Evolutionary conservation across 1,140 invertebrate species (phyloP).

Genomic region (Geopemphigus sp.): DNA sequence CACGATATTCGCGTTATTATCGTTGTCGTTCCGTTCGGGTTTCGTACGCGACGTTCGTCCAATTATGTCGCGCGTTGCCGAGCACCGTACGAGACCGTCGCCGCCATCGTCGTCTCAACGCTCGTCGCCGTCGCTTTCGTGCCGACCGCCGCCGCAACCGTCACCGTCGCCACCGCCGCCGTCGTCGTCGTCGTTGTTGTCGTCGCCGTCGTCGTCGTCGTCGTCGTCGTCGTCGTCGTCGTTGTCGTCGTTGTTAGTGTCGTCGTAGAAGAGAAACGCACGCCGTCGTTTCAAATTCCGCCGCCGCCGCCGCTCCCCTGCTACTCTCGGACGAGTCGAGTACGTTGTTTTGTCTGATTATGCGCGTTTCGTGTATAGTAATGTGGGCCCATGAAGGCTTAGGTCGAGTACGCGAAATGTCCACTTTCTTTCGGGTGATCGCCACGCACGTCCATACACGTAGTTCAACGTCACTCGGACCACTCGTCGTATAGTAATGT

Average conservation of each 20-base stretch:
- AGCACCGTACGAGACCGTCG: slow-evolving; percentile 13
- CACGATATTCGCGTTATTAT: neutral
- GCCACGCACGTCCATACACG: too few species aligned
- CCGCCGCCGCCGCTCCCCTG: slow-evolving; percentile 1
- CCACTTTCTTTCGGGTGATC: too few species aligned
- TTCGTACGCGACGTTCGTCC: neutral
- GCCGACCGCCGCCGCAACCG: neutral
- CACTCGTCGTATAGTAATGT: too few species aligned
- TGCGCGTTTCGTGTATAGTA: too few species aligned
- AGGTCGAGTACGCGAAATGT: too few species aligned
- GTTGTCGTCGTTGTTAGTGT: neutral
- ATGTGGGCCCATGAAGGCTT: too few species aligned
- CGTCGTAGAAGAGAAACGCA: slow-evolving; percentile 5
- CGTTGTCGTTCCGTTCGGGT: neutral
- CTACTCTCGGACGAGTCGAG: slow-evolving; percentile 16
- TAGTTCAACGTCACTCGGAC: too few species aligned
- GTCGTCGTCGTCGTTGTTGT: neutral
- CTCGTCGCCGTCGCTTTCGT: neutral
- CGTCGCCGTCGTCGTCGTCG: neutral
- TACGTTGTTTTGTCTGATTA: neutral
- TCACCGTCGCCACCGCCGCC: neutral
- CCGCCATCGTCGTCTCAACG: too few species aligned
- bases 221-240: neutral
- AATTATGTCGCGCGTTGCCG: slow-evolving; percentile 18
- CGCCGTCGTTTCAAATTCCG: slow-evolving; percentile 17